Evolutionary conservation across 2,888 invertebrate genomes (phyloP).

Genomic region (Philereme vetulata): DNA sequence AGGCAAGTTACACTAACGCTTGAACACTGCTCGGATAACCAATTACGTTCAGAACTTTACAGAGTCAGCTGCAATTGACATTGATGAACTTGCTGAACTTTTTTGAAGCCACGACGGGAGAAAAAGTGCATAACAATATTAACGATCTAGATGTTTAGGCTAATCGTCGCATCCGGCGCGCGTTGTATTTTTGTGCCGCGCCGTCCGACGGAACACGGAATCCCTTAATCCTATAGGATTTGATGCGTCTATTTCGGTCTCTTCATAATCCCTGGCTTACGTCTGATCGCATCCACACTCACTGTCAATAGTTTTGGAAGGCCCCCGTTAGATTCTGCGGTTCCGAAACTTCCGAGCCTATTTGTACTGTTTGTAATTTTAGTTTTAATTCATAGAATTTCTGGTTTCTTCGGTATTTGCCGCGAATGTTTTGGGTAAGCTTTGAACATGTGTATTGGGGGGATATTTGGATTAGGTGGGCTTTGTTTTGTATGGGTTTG

Average conservation of each 20-base stretch:
- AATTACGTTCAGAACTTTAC: not conserved
- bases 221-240: constrained; percentile 82
- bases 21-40: not conserved
- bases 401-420: constrained; percentile 74
- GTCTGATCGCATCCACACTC: constrained; percentile 83
- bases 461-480: constrained; percentile 49
- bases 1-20: too few relatives aligned
- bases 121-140: constrained; percentile 69
- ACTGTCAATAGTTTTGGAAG: constrained; percentile 83
- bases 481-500: constrained; percentile 30
- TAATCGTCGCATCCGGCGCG: constrained; percentile 82
- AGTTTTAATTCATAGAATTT: constrained; percentile 71
- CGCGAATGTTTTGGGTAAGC: constrained; percentile 58
- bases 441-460: constrained; percentile 59
- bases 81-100: constrained; percentile 19
- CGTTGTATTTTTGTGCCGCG: constrained; percentile 80
- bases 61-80: constrained; percentile 24
- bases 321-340: constrained; percentile 79
- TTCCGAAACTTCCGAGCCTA: constrained; percentile 63
- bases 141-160: constrained; percentile 76
- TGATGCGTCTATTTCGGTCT: constrained; percentile 83
- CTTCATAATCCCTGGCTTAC: constrained; percentile 82
- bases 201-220: constrained; percentile 79
- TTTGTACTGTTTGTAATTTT: constrained; percentile 62
- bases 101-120: constrained; percentile 44